Evolutionary conservation across 2,113 vertebrate genomes (phyloP).

Genomic region (Tricholaema leucomelas): DNA sequence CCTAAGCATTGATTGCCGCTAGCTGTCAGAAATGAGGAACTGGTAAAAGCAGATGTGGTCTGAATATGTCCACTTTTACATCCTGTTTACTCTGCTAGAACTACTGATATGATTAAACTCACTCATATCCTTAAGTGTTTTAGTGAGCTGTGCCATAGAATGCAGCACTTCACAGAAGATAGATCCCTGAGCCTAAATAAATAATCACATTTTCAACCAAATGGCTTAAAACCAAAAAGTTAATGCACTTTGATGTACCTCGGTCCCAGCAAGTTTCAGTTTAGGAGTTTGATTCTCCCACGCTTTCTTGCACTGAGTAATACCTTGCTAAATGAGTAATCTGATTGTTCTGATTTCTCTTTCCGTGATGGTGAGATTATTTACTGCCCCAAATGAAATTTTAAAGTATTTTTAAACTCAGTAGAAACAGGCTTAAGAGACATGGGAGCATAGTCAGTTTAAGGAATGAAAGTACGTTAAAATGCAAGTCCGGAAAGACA

Average conservation of each 20-base stretch:
- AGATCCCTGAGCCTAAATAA: background rate
- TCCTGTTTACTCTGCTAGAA: conserved; percentile 48
- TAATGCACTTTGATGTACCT: background rate
- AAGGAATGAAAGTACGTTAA: background rate
- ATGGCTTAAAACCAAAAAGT: background rate
- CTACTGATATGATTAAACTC: background rate
- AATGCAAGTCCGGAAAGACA: background rate
- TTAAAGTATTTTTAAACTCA: background rate
- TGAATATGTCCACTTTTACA: conserved; percentile 10
- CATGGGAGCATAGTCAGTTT: background rate
- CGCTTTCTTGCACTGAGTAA: conserved; percentile 46
- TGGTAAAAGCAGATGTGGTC: background rate
- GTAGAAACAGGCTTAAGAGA: background rate
- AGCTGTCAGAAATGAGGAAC: background rate
- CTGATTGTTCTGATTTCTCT: conserved; percentile 42
- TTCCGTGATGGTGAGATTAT: conserved; percentile 12
- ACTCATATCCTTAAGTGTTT: background rate
- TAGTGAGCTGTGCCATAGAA: background rate
- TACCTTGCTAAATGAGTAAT: conserved; percentile 22
- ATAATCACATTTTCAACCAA: background rate
- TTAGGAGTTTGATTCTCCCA: conserved; percentile 25
- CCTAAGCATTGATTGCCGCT: background rate
- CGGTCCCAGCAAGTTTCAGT: background rate
- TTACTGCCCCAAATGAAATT: conserved; percentile 7
- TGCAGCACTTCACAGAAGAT: background rate